phyloP scores from a whole-genome alignment of 1,140 invertebrate genomes.

The Idris sp. region DNA sequence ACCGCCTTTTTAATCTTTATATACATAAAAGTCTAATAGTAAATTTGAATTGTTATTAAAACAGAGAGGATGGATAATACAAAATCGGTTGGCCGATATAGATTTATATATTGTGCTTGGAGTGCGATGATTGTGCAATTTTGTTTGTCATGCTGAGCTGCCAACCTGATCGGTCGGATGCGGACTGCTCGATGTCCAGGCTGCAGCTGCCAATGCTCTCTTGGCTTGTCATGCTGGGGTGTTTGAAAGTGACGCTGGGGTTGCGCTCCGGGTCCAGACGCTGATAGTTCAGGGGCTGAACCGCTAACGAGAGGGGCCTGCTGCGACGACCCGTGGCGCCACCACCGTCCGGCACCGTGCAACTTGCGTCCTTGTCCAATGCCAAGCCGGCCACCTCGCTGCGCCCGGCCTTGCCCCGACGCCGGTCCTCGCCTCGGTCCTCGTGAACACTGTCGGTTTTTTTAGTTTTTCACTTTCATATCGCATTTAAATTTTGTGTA shows the following conservation, averaged over 20 bases:
- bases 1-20: no score
- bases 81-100: no score
- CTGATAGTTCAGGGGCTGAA: constrained; percentile 75
- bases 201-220: constrained; percentile 88
- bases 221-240: constrained; percentile 78
- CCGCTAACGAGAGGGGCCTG: constrained; percentile 74
- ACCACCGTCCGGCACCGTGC: constrained; percentile 65
- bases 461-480: constrained; percentile 17
- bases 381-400: constrained; percentile 62
- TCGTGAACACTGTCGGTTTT: constrained; percentile 73
- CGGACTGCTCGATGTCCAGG: constrained; percentile 87
- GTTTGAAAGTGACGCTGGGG: constrained; percentile 49
- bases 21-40: no score
- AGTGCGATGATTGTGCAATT: constrained; percentile 12
- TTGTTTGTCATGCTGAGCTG: constrained; percentile 40
- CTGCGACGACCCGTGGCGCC: constrained; percentile 64
- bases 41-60: no score
- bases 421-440: constrained; percentile 65
- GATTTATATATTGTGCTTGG: no score
- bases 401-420: constrained; percentile 55
- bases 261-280: constrained; percentile 69
- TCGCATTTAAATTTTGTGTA: constrained; percentile 1
- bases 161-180: constrained; percentile 88
- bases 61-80: no score
- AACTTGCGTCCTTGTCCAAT: constrained; percentile 59